phyloP scores from a whole-genome alignment of 2,113 vertebrate genomes.

The Oncorhynchus tshawytscha region DNA sequence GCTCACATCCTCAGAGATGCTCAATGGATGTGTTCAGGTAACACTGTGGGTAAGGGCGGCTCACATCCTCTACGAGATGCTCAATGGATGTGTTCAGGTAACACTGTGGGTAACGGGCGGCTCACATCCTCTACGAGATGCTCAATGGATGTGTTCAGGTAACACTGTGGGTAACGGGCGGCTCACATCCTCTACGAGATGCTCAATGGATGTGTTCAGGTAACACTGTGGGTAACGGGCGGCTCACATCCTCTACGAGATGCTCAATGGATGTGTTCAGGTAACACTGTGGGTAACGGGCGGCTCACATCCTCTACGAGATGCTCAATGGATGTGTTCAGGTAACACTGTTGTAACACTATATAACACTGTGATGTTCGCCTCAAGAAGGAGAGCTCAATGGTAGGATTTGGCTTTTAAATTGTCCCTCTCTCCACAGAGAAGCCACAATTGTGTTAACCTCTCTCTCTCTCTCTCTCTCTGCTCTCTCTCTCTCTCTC shows the following conservation, averaged over 20 bases:
- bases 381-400: no score
- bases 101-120: no score
- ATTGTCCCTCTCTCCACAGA: no score
- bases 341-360: no score
- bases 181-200: constrained; percentile 99
- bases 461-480: no score
- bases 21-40: constrained; percentile 84
- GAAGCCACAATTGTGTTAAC: no score
- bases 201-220: constrained; percentile 84
- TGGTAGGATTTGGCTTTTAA: no score
- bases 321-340: constrained; percentile 89
- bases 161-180: no score
- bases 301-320: constrained; percentile 95
- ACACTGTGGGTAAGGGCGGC: no score
- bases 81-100: constrained; percentile 84
- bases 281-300: no score
- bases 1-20: constrained; percentile 99
- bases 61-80: constrained; percentile 98
- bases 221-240: no score
- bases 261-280: constrained; percentile 86
- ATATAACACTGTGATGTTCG: constrained; percentile 21
- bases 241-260: constrained; percentile 97
- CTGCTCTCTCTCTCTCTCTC: no score
- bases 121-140: constrained; percentile 99
- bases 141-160: constrained; percentile 83